phyloP scores from a whole-genome alignment of 2,797 vertebrate genomes.

The Mus spretus region DNA sequence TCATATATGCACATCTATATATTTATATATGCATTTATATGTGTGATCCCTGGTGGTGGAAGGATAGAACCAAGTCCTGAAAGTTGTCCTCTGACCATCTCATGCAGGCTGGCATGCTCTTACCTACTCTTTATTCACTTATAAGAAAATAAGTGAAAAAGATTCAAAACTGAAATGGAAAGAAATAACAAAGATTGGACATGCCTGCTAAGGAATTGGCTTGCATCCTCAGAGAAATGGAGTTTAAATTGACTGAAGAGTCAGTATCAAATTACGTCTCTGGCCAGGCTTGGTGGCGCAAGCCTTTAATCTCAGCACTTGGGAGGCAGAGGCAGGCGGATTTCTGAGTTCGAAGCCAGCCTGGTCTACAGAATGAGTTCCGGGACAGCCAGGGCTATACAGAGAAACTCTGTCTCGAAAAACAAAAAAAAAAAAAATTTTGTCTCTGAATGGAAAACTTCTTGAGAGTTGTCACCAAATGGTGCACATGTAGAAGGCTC shows the following conservation, averaged over 20 bases:
- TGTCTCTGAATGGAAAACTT: neutral
- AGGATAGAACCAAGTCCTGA: neutral
- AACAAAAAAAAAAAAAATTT: too few species aligned
- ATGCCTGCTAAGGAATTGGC: neutral
- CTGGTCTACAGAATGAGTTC: too few species aligned
- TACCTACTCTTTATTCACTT: neutral
- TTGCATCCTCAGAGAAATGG: neutral
- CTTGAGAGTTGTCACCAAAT: slow-evolving; percentile 2
- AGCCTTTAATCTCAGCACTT: too few species aligned
- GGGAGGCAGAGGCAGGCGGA: too few species aligned
- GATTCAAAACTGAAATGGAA: neutral
- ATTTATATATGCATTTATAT: neutral
- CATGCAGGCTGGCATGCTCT: too few species aligned
- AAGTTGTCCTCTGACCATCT: neutral
- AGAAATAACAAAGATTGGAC: neutral
- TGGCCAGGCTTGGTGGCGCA: neutral
- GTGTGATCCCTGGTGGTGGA: neutral
- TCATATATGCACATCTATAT: neutral
- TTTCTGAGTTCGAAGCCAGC: too few species aligned
- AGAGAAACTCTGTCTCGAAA: too few species aligned
- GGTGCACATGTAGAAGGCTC: neutral
- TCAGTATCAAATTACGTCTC: neutral
- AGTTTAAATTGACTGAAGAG: neutral
- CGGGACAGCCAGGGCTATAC: too few species aligned
- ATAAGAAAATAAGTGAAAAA: neutral